phyloP scores from a whole-genome alignment of 2,888 invertebrate genomes.

The Plutella xylostella region DNA sequence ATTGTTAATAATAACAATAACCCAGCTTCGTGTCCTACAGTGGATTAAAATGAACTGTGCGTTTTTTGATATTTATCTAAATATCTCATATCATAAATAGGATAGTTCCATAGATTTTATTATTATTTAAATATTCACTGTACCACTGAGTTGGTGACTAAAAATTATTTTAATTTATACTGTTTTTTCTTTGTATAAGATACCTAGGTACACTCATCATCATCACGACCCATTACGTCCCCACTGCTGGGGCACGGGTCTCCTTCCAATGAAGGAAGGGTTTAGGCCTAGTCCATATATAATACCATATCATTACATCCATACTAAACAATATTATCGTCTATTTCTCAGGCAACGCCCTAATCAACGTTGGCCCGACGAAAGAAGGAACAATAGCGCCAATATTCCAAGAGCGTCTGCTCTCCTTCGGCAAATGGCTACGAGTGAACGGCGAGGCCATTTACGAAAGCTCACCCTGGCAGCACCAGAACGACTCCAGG shows the following conservation, averaged over 20 bases:
- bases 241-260: too few species aligned
- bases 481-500: slow-evolving; percentile 81
- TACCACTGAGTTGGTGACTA: neutral
- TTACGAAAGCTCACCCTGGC: slow-evolving; percentile 83
- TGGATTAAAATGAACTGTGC: too few species aligned
- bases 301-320: neutral
- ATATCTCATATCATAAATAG: too few species aligned
- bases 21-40: too few species aligned
- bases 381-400: slow-evolving; percentile 88
- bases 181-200: too few species aligned
- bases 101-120: too few species aligned
- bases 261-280: too few species aligned
- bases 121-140: too few species aligned
- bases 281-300: too few species aligned
- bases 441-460: slow-evolving; percentile 89
- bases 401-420: slow-evolving; percentile 87
- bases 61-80: too few species aligned
- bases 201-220: neutral
- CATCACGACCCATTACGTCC: neutral
- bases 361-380: slow-evolving; percentile 91
- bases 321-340: neutral
- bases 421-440: slow-evolving; percentile 85
- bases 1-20: too few species aligned
- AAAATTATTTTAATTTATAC: neutral
- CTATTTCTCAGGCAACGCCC: slow-evolving; percentile 72